Percentiles rank a stretch among this genome's conserved stretches.
Conservation (phyloP, 2,113 vertebrate species). For the Alectura lathami region DNA sequence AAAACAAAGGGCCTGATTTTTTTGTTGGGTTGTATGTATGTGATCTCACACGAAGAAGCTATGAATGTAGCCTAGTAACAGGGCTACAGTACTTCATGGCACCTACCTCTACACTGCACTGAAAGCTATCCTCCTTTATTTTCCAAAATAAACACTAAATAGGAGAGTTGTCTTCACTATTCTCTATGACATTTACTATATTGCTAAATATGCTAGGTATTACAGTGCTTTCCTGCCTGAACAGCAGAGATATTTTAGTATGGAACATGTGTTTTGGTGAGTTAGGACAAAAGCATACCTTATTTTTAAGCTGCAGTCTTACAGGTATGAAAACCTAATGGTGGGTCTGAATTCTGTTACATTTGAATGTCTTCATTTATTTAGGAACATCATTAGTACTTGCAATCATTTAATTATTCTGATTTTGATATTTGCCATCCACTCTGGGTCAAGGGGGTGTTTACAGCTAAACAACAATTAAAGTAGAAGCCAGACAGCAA, state of each 20-base stretch:
- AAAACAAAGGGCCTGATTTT: background rate
- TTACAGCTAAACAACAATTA: slow-evolving; percentile 27
- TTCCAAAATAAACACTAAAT: background rate
- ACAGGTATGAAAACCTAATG: background rate
- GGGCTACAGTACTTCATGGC: background rate
- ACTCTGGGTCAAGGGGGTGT: background rate
- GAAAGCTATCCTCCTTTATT: background rate
- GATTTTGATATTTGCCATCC: slow-evolving; percentile 32
- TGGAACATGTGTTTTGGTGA: background rate
- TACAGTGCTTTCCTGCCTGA: background rate
- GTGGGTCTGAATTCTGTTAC: background rate
- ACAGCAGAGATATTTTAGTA: background rate
- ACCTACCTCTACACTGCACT: background rate
- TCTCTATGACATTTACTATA: background rate
- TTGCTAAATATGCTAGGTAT: background rate
- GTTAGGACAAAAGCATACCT: background rate
- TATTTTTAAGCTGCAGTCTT: background rate
- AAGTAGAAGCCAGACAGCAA: background rate
- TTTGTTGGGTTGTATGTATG: background rate
- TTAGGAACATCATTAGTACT: slow-evolving; percentile 7
- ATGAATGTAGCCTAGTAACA: background rate
- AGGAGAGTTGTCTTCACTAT: too few relatives aligned
- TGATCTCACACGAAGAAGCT: background rate
- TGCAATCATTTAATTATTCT: slow-evolving; percentile 28
- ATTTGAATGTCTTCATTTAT: background rate